Conservation (phyloP, 1,140 invertebrate genomes). For the Diachasma alloeum region DNA sequence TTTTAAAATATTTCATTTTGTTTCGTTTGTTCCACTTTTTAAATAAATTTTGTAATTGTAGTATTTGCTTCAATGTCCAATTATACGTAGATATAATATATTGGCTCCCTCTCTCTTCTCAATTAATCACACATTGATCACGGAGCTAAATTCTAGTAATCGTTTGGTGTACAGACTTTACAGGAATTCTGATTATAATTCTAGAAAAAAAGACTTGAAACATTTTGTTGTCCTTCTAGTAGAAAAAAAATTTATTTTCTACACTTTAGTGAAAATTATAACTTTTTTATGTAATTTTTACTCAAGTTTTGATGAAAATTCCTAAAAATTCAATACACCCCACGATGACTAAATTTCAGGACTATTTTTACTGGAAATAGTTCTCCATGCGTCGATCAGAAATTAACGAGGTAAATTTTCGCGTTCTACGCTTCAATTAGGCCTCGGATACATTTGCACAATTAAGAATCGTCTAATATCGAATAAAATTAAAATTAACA, state of each 20-base stretch:
- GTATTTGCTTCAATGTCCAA: slow-evolving; percentile 56
- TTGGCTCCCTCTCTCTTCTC: slow-evolving; percentile 36
- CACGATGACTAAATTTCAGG: no score
- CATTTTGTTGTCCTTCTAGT: no score
- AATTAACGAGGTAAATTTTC: slow-evolving; percentile 38
- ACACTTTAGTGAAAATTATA: no score
- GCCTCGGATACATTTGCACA: slow-evolving; percentile 56
- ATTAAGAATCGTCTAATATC: not conserved
- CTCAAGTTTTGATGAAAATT: no score
- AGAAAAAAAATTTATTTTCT: no score
- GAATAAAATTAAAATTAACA: not conserved
- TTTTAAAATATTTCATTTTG: slow-evolving; percentile 55
- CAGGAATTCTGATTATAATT: no score
- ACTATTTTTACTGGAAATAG: no score
- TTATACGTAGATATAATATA: slow-evolving; percentile 43
- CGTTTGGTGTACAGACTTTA: no score
- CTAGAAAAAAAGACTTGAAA: no score
- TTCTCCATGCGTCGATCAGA: slow-evolving; percentile 46
- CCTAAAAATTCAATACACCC: no score
- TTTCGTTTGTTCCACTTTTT: not conserved
- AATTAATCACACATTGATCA: slow-evolving; percentile 24
- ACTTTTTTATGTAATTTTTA: no score
- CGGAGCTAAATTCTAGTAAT: not conserved
- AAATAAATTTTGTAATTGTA: slow-evolving; percentile 54
- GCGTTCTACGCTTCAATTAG: slow-evolving; percentile 50